A percentile compares a stretch with the other conserved stretches of the same genome.
Evolutionary conservation across 35 echinoderm and acorn worm genomes (phyloP).

Genomic region (Chiridota heheva): DNA sequence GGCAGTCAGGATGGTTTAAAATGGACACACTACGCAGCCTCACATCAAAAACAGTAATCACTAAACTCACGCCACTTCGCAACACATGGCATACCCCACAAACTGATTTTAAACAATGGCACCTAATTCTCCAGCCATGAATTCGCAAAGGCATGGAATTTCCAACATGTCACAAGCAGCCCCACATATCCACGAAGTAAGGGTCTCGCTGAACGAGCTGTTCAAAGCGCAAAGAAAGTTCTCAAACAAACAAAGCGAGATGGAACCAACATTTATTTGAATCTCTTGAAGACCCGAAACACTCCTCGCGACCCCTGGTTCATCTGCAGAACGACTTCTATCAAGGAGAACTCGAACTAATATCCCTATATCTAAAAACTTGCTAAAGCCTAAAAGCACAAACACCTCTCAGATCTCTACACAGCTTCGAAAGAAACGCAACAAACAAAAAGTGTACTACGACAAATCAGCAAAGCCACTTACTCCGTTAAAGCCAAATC

Average conservation of each 20-base stretch:
- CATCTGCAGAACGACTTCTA: slow-evolving; percentile 9
- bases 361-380: background rate
- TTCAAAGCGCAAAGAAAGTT: slow-evolving; percentile 10
- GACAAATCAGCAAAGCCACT: background rate
- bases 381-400: slow-evolving; percentile 4
- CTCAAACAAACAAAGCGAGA: slow-evolving; percentile 26
- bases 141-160: slow-evolving; percentile 63
- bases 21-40: slow-evolving; percentile 33
- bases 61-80: slow-evolving; percentile 38
- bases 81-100: slow-evolving; percentile 52
- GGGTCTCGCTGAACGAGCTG: slow-evolving; percentile 23
- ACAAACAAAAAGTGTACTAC: background rate
- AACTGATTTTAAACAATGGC: slow-evolving; percentile 65
- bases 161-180: slow-evolving; percentile 62
- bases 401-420: background rate
- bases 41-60: slow-evolving; percentile 17
- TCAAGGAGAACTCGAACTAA: slow-evolving; percentile 1
- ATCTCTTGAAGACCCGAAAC: slow-evolving; percentile 10
- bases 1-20: slow-evolving; percentile 61
- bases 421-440: slow-evolving; percentile 1
- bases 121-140: slow-evolving; percentile 43
- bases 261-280: slow-evolving; percentile 15
- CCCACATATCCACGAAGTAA: slow-evolving; percentile 7
- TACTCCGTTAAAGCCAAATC: background rate
- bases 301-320: slow-evolving; percentile 6